Base-by-base conservation (phyloP, 2,888 invertebrate species). In the Osedax fenrisi region DNA sequence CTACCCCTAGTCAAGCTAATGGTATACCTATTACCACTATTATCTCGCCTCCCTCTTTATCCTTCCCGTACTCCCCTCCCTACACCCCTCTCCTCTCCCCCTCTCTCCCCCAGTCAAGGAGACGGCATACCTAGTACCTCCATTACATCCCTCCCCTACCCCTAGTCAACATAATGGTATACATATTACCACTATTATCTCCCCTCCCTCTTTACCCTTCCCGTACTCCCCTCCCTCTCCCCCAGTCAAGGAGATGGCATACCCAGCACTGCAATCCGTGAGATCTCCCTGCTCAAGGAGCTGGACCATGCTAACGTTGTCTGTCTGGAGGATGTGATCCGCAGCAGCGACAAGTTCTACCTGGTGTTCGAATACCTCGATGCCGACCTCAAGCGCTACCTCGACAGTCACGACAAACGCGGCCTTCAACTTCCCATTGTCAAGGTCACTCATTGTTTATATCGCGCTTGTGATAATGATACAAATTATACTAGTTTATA, bases 61-160 rank as follows among this genome's bases (percentile, higher is more conserved):
- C n/a, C n/a, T n/a, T n/a, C 10, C 41, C 41, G 17, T 41, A 17
- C 41, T 5, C 41, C n/a, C n/a, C n/a, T n/a, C n/a, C n/a, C n/a
- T n/a, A 5, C 17, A 41, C 41, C 82, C 64, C 83, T 93, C 92
- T 81, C 95, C n/a, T n/a, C n/a, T n/a, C n/a, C n/a, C n/a, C n/a
- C n/a, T n/a, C n/a, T 41, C n/a, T n/a, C n/a, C n/a, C 82, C 64
- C 83, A 93, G 92, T 81, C 95, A 96, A 85, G 90, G 91, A 0
- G 97, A 96, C 86, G 97, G 97, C 23, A 92, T 98, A 23, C 97
- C 97, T 22, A 94, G 95, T 26, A 97, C 97, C 25, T 94, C 97
- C 2, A 90, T 97, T 77, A 88, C 97, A 75, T 97, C 98, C 87
- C 95, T 98, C 81, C 92, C 94, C 0, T 87, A 96, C 74, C 86